phyloP scores from a whole-genome alignment of 2,797 vertebrate species.

The Lagodon rhomboides region DNA sequence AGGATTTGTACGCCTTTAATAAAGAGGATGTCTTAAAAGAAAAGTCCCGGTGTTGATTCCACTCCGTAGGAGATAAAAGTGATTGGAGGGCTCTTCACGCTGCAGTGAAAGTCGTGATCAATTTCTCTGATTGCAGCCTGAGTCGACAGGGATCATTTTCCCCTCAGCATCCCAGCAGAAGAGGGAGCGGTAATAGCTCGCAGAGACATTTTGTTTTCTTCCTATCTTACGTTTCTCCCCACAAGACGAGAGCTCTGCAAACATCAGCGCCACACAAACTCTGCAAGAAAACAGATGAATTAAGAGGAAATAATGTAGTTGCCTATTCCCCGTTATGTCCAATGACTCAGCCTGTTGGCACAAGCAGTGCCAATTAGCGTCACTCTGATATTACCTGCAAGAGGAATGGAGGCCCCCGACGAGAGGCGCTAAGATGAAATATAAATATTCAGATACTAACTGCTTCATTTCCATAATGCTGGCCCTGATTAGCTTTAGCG shows the following conservation, averaged over 20 bases:
- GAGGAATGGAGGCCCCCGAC: slow-evolving; percentile 11
- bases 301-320: slow-evolving; percentile 9
- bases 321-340: neutral
- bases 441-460: slow-evolving; percentile 42
- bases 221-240: slow-evolving; percentile 15
- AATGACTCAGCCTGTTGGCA: slow-evolving; percentile 34
- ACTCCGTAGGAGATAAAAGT: slow-evolving; percentile 7
- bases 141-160: neutral
- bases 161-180: slow-evolving; percentile 4
- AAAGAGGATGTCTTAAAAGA: slow-evolving; percentile 19
- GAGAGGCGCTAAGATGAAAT: slow-evolving; percentile 42
- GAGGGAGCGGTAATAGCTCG: neutral
- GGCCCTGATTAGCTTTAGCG: slow-evolving; percentile 55
- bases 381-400: slow-evolving; percentile 48
- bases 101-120: slow-evolving; percentile 16
- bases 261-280: neutral
- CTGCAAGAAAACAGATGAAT: slow-evolving; percentile 34
- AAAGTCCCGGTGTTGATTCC: slow-evolving; percentile 6
- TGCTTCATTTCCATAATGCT: slow-evolving; percentile 61
- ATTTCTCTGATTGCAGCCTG: slow-evolving; percentile 23
- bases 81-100: neutral
- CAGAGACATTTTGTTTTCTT: slow-evolving; percentile 17
- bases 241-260: neutral
- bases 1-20: neutral
- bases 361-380: slow-evolving; percentile 50